A percentile compares a stretch with the other conserved stretches of the same genome.
Conservation (phyloP, 2,888 invertebrate genomes). For the Allygus modestus region DNA sequence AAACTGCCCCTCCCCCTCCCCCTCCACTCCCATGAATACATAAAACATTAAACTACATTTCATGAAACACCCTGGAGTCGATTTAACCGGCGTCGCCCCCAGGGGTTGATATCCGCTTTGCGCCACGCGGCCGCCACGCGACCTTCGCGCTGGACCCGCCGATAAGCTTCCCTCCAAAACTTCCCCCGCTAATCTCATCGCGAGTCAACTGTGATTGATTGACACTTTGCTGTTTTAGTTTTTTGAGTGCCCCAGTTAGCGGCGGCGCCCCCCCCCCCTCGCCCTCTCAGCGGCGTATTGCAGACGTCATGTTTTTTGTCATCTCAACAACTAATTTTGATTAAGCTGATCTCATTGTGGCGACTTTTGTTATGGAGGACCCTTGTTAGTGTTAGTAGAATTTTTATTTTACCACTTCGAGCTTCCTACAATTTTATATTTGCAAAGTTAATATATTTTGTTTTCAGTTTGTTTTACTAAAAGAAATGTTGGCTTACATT, state of each 20-base stretch:
- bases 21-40: constrained; percentile 59
- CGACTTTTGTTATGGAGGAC: background rate
- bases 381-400: background rate
- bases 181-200: constrained; percentile 53
- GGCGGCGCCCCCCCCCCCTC: no score
- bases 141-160: constrained; percentile 19
- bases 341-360: background rate
- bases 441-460: no score
- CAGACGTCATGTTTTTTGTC: constrained; percentile 46
- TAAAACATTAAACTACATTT: constrained; percentile 64
- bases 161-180: constrained; percentile 8
- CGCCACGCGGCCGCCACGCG: constrained; percentile 46
- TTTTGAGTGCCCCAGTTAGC: constrained; percentile 56
- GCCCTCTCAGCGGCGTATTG: constrained; percentile 1
- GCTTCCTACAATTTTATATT: no score
- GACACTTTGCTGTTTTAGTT: constrained; percentile 59
- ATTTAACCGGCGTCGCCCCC: no score
- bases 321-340: constrained; percentile 52
- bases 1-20: constrained; percentile 46
- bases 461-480: no score
- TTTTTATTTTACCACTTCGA: no score
- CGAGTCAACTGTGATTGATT: constrained; percentile 62
- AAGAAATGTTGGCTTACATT: no score
- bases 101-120: constrained; percentile 25
- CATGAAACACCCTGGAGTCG: constrained; percentile 50